These are phyloP conservation scores for Magallana nippona DNA, from an alignment of 2,888 invertebrate species.

Conservation along the genomic window DNA sequence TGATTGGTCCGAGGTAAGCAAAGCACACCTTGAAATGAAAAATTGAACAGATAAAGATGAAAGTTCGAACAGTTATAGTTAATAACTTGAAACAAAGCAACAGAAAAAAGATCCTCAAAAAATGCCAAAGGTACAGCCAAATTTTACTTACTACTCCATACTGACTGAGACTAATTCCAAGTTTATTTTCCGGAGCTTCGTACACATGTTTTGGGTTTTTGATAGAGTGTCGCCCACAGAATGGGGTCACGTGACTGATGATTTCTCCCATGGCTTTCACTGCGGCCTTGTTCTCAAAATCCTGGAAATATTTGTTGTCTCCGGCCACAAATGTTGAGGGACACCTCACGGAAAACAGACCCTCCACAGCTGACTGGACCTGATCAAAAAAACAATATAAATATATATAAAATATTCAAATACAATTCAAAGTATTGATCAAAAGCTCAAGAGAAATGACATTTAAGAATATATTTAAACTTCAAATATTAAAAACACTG, in stretches of 20 bases:
- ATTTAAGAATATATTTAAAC: too few species aligned
- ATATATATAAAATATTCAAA: neutral
- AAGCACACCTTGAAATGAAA: constrained; percentile 58
- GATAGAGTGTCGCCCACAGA: constrained; percentile 59
- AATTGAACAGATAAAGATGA: neutral
- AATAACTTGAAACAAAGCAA: neutral
- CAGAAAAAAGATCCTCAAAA: neutral
- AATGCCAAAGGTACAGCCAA: neutral
- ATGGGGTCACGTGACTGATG: constrained; percentile 54
- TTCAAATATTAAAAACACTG: neutral
- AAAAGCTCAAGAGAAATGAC: too few species aligned
- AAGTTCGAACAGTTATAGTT: too few species aligned
- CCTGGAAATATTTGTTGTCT: constrained; percentile 35
- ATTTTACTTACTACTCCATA: constrained; percentile 48
- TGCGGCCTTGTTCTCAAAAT: constrained; percentile 36
- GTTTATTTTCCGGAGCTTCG: constrained; percentile 38
- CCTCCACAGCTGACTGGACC: constrained; percentile 5
- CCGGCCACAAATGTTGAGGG: constrained; percentile 27
- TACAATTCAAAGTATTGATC: too few species aligned
- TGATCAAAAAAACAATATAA: neutral
- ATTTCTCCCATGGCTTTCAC: constrained; percentile 44
- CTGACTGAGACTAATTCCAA: constrained; percentile 49
- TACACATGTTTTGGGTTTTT: constrained; percentile 56
- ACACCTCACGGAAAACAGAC: constrained; percentile 43
- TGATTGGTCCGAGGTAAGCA: constrained; percentile 58